A percentile compares a stretch with the other conserved stretches of the same genome.
Evolutionary conservation across 2,888 invertebrate genomes (phyloP).

Genomic region (Petrolisthes cinctipes): DNA sequence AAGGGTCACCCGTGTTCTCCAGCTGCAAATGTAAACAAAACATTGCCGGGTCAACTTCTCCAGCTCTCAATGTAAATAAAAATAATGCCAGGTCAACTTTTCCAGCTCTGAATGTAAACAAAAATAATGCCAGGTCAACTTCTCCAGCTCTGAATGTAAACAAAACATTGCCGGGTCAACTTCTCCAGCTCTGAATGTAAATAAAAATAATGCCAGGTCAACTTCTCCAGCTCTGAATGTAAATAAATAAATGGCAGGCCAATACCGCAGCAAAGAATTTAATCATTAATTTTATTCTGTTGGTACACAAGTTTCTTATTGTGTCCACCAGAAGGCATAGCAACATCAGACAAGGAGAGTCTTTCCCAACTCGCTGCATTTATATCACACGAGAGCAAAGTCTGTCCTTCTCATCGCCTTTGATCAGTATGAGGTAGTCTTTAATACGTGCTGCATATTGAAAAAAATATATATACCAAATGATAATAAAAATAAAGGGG

Average conservation of each 20-base stretch:
- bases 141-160: constrained; percentile 5
- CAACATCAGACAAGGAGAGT: no score
- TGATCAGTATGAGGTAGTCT: no score
- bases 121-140: background rate
- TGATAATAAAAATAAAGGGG: no score
- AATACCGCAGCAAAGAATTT: no score
- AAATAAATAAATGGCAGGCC: background rate
- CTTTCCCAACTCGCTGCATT: no score
- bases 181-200: background rate
- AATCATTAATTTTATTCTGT: no score
- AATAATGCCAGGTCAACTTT: background rate
- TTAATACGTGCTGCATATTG: no score
- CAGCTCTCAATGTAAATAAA: background rate
- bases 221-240: background rate
- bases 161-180: background rate
- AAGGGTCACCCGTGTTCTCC: constrained; percentile 11
- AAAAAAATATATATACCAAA: no score
- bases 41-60: background rate
- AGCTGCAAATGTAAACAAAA: constrained; percentile 3
- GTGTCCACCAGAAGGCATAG: no score
- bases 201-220: background rate
- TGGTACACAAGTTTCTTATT: no score
- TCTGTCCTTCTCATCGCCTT: no score
- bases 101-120: background rate
- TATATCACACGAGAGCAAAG: no score